Percentiles rank a stretch among this genome's conserved stretches.
Evolutionary conservation across 2,113 vertebrate genomes (phyloP).

Genomic region (Eptesicus fuscus): DNA sequence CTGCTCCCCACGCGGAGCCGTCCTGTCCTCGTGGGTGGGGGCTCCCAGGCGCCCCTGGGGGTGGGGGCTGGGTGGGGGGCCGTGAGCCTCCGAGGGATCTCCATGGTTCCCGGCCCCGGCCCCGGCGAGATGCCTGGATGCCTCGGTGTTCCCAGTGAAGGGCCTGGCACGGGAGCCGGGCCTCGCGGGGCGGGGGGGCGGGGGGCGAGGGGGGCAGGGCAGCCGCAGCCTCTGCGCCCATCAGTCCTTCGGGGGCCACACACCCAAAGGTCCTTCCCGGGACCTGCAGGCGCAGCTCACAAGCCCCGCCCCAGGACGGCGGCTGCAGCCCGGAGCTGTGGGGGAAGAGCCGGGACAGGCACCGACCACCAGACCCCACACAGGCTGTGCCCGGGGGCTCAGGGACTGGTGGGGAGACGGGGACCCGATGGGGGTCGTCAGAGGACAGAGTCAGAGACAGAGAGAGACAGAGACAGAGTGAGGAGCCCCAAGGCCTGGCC

Average conservation of each 20-base stretch:
- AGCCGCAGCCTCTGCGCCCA: background rate
- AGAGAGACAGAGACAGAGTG: background rate
- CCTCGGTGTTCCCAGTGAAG: background rate
- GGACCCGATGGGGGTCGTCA: background rate
- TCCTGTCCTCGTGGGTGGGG: rapidly evolving
- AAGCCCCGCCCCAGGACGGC: no score
- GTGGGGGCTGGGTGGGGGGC: rapidly evolving
- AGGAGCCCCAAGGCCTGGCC: background rate
- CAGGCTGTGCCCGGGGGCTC: background rate
- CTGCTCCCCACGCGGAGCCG: background rate
- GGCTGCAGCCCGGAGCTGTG: background rate
- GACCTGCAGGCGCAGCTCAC: background rate
- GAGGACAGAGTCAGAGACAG: background rate
- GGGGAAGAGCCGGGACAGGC: no score
- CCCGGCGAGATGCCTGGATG: background rate
- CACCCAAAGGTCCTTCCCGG: background rate
- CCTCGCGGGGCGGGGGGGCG: background rate
- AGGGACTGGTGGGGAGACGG: rapidly evolving
- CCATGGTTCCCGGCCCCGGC: background rate
- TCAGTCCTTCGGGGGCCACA: no score
- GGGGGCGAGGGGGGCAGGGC: rapidly evolving
- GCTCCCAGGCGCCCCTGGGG: background rate
- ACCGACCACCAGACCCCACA: background rate
- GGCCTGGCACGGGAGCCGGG: background rate
- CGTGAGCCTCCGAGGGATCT: no score